Evolutionary conservation across 2,888 invertebrate species (phyloP).

Genomic region (Trissoscelio sp.): DNA sequence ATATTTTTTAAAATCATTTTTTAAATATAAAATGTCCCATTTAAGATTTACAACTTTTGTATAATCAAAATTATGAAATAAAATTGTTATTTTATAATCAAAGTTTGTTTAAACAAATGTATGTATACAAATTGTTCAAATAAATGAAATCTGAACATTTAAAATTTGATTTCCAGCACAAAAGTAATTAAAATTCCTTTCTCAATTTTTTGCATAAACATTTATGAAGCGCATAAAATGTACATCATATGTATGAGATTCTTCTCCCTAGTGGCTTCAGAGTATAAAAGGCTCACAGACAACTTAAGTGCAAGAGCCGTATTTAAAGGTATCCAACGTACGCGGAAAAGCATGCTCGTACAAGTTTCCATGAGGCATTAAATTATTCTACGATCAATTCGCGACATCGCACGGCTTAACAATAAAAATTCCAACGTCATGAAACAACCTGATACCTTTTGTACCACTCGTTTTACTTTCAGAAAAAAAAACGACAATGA

Average conservation of each 20-base stretch:
- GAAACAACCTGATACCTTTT: background rate
- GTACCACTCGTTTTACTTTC: background rate
- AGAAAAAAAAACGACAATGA: background rate
- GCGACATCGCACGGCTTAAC: background rate
- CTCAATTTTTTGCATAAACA: background rate
- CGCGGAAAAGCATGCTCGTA: constrained; percentile 14
- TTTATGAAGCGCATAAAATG: constrained; percentile 16
- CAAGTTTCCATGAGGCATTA: background rate
- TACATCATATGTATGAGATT: constrained; percentile 2
- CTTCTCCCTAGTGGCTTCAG: too few species aligned
- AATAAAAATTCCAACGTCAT: background rate
- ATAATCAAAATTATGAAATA: too few species aligned
- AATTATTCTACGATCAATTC: background rate
- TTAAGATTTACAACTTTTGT: too few species aligned
- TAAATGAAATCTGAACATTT: too few species aligned
- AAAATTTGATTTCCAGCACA: background rate
- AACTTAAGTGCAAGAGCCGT: constrained; percentile 25
- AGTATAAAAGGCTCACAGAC: constrained; percentile 33
- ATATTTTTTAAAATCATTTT: too few species aligned
- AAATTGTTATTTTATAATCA: too few species aligned
- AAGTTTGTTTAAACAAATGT: too few species aligned
- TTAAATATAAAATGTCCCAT: too few species aligned
- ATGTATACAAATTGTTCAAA: too few species aligned
- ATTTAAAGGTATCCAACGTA: constrained; percentile 24
- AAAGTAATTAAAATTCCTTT: background rate